A percentile compares a stretch with the other conserved stretches of the same genome.
Evolutionary conservation across 2,113 vertebrate species (phyloP).

Genomic region (Uropsilus gracilis): DNA sequence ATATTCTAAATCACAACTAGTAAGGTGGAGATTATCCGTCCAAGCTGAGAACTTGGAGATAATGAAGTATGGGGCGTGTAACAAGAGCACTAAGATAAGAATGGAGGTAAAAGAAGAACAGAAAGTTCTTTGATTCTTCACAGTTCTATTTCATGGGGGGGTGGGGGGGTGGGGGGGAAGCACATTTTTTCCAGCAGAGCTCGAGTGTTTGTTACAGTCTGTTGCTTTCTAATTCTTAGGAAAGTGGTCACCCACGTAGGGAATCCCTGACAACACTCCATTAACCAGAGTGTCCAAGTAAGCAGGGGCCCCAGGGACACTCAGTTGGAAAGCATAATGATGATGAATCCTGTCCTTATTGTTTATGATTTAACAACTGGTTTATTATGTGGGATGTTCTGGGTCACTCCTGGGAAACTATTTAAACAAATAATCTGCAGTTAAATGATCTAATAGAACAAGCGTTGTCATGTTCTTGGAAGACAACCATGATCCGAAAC

Average conservation of each 20-base stretch:
- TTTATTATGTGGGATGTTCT: conserved; percentile 73
- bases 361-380: conserved; percentile 75
- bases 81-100: conserved; percentile 3
- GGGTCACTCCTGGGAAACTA: conserved; percentile 76
- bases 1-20: background rate
- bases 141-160: background rate
- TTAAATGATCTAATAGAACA: conserved; percentile 76
- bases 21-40: background rate
- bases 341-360: conserved; percentile 66
- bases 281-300: conserved; percentile 60
- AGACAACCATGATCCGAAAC: conserved; percentile 52
- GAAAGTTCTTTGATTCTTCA: conserved; percentile 22
- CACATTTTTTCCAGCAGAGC: background rate
- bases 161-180: background rate
- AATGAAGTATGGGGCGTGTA: background rate
- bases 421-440: conserved; percentile 76
- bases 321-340: conserved; percentile 50
- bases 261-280: conserved; percentile 69
- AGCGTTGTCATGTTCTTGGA: conserved; percentile 79
- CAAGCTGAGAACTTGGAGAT: background rate
- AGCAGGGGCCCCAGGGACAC: conserved; percentile 56
- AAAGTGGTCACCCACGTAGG: conserved; percentile 53
- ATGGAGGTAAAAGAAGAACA: background rate
- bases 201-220: conserved; percentile 33
- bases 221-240: conserved; percentile 62